Base-by-base conservation (phyloP, 2,797 vertebrate genomes). In the Apogon talboti region DNA sequence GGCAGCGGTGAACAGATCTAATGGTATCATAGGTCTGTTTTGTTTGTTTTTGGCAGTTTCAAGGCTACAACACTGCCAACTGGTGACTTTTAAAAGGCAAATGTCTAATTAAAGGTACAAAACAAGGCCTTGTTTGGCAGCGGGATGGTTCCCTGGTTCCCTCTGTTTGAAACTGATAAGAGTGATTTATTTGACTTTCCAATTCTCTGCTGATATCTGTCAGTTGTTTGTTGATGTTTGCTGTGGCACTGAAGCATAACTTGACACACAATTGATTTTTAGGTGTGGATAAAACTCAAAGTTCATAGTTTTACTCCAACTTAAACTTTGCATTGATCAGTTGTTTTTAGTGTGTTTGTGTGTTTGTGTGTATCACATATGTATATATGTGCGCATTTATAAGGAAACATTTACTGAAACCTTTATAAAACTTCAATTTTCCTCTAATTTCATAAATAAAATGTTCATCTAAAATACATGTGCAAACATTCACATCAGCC, bases 221-320 rank as follows among this genome's bases (percentile, higher is more conserved):
- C 47, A 71, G 74, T 66, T 84, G 62, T 85, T 83, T 83, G 66
- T 81, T 85, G 70, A 76, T 33, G 41, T 77, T 75, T 38, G 21
- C 54, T 73, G 60, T 66, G 72, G 54, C 58, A 57, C 40, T 68
- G 68, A 68, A 65, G 77, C 66, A 74, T 77, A 76, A 71, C 78
- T 68, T 77, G 73, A 83, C 73, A 72, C 52, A 48, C 62, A 81
- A 86, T 87, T 74, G 69, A 86, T 85, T 83, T 84, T 77, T 65
- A 65, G 70, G 62, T 71, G 72, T 61, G 71, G 78, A 57, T 35
- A 47, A 78, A 61, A 79, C 48, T 64, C 58, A 81, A 82, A 74
- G 64, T 83, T 89, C 79, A 68, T 61, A 6, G 13, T 79, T 66
- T 74, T 81, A 43, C 56, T 61, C 21, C 2, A 19, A 16, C 30